Evolutionary conservation across 2,113 vertebrate genomes (phyloP), one percentile per base, ranked within the genome.

Genomic region (Cyphomyrus plagiostoma): DNA sequence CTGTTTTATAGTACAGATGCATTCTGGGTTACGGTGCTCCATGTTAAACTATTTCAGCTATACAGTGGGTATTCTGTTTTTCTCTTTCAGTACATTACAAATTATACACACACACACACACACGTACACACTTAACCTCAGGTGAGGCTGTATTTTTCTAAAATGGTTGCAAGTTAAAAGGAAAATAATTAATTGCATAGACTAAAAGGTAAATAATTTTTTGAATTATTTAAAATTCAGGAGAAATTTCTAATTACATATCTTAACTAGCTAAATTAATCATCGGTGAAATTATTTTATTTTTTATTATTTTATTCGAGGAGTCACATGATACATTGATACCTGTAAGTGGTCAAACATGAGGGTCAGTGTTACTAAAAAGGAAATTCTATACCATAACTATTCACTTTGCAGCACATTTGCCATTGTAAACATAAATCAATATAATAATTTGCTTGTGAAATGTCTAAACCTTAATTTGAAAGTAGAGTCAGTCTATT

Each of bases 371-470:
- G 2, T 10, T n/a, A n/a, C 21, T 42, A 42, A 42, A 39, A 45
- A 8, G 39, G 3, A 23, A 23, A 46, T 48, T 19, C 11, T 35
- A 52, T 8, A 52, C 8, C n/a, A 35, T 30, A 8, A 86, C 23
- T 86, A 86, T 74, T 66, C 87, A 89, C 58, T 89, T 49, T 56
- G 82, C n/a, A 49, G 50, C 49, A 77, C 77, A n/a, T 86, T 58
- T 19, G 11, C 53, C 52, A 53, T 21, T 7, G n/a, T 13, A 48
- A 21, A 83, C 35, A 58, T 88, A 90, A 88, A 82, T 90, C 86
- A 90, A 88, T 49, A 90, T 88, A 35, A 82, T 88, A 83, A 90
- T 90, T 88, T 90, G 70, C 50, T 88, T 8, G 23, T 86, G 80
- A 74, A 13, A 88, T 83, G 39, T 48, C 35, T 88, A 8, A 58